Percentiles rank a stretch among this genome's conserved stretches.
Conservation (phyloP, 1,140 invertebrate genomes). For the Euschistus heros region DNA sequence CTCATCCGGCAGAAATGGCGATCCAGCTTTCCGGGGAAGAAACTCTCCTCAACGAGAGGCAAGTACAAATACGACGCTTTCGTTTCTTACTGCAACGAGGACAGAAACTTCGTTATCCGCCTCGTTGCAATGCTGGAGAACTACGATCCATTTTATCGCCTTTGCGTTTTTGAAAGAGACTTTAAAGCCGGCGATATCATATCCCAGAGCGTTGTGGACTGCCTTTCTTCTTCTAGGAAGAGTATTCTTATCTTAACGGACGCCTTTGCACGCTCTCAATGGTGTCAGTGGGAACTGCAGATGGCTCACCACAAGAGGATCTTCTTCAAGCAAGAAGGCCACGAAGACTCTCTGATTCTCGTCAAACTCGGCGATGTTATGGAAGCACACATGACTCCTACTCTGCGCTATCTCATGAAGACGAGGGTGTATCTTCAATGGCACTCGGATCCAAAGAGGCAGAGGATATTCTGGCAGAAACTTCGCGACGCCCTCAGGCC, state of each 20-base stretch:
- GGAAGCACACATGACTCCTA: conserved; percentile 41
- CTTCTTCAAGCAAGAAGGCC: conserved; percentile 25
- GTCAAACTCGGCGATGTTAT: conserved; percentile 46
- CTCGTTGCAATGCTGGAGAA: conserved; percentile 46
- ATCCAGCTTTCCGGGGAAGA: conserved; percentile 5
- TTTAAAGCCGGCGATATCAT: conserved; percentile 51
- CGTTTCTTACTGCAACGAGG: conserved; percentile 52
- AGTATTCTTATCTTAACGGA: conserved; percentile 52
- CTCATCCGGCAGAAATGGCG: conserved; percentile 1
- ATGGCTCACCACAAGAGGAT: conserved; percentile 38
- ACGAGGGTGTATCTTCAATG: conserved; percentile 50
- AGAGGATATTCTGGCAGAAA: conserved; percentile 42
- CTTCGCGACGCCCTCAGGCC: conserved; percentile 34
- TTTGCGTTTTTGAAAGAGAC: conserved; percentile 54
- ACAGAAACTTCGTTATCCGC: conserved; percentile 46
- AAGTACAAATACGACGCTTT: conserved; percentile 51
- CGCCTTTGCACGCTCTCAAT: conserved; percentile 50
- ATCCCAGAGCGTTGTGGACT: conserved; percentile 46
- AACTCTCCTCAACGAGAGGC: background rate
- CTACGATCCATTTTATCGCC: conserved; percentile 36
- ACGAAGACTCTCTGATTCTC: conserved; percentile 45
- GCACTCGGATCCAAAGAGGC: conserved; percentile 38
- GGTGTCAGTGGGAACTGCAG: conserved; percentile 54
- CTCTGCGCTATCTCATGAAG: conserved; percentile 45
- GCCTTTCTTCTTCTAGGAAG: conserved; percentile 46